Conservation (phyloP, 2,113 vertebrate species). For the Motacilla tschutschensis region DNA sequence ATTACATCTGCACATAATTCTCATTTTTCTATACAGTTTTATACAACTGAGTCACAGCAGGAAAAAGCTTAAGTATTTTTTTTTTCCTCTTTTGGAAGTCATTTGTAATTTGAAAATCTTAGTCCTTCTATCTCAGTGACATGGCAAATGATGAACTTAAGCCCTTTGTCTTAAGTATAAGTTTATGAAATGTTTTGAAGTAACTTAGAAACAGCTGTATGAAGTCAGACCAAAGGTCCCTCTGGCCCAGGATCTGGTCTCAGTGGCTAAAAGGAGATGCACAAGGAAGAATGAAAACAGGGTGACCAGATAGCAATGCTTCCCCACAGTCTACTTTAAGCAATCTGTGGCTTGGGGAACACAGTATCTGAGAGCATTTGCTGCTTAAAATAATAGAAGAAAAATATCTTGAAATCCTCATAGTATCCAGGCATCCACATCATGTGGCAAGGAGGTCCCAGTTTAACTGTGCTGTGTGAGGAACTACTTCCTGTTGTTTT, state of each 20-base stretch:
- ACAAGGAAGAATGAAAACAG: neutral
- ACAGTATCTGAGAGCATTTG: neutral
- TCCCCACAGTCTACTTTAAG: neutral
- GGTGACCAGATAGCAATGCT: neutral
- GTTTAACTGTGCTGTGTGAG: neutral
- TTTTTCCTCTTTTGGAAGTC: slow-evolving; percentile 22
- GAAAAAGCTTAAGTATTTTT: slow-evolving; percentile 54
- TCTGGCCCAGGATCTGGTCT: neutral
- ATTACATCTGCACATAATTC: slow-evolving; percentile 51
- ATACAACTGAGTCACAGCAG: slow-evolving; percentile 53
- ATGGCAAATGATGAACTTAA: neutral
- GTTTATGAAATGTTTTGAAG: slow-evolving; percentile 7
- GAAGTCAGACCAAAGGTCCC: slow-evolving; percentile 38
- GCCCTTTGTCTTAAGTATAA: neutral
- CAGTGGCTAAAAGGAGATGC: slow-evolving; percentile 11
- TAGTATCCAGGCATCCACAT: neutral
- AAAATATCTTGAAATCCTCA: neutral
- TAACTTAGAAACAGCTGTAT: slow-evolving; percentile 20
- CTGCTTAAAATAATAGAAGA: neutral
- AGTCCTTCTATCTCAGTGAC: slow-evolving; percentile 11
- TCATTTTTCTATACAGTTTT: slow-evolving; percentile 69
- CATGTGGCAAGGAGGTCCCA: neutral
- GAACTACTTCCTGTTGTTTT: neutral
- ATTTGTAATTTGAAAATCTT: slow-evolving; percentile 43
- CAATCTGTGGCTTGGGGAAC: neutral